Conservation (phyloP, 2,113 vertebrate species). For the Spheniscus mendiculus region DNA sequence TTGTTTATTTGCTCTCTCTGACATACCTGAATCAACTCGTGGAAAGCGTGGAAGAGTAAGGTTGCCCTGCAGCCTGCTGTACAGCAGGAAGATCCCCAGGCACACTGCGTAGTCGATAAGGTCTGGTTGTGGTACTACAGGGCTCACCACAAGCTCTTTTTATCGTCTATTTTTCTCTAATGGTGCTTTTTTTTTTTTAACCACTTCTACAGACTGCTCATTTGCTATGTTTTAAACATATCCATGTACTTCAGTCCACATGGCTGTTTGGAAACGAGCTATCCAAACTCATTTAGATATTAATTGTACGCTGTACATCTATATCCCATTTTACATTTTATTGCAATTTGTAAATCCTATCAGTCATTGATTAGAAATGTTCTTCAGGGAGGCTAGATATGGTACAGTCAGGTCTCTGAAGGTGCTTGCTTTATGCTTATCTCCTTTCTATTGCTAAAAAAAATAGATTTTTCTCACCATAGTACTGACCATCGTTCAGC, state of each 20-base stretch:
- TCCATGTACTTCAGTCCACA: fast-evolving
- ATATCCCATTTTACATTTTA: not conserved
- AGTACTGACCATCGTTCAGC: not conserved
- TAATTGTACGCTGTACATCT: not conserved
- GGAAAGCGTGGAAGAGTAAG: not conserved
- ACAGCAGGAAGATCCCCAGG: not conserved
- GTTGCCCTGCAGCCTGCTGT: not conserved
- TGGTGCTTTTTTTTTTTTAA: no score
- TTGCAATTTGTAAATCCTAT: not conserved
- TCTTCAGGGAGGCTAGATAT: not conserved
- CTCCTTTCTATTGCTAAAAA: not conserved
- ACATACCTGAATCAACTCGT: not conserved
- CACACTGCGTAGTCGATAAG: fast-evolving
- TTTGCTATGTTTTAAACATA: not conserved
- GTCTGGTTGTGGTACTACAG: not conserved
- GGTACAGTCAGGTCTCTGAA: not conserved
- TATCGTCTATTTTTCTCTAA: not conserved
- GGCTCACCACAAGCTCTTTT: not conserved
- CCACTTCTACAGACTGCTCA: not conserved
- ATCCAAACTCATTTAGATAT: not conserved
- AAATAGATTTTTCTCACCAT: not conserved
- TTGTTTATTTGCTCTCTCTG: not conserved
- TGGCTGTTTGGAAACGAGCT: not conserved
- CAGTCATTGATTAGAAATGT: not conserved
- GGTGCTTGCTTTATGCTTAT: not conserved